A percentile compares a stretch with the other conserved stretches of the same genome.
Evolutionary conservation across 2,113 vertebrate species (phyloP).

Genomic region (Geococcyx californianus): DNA sequence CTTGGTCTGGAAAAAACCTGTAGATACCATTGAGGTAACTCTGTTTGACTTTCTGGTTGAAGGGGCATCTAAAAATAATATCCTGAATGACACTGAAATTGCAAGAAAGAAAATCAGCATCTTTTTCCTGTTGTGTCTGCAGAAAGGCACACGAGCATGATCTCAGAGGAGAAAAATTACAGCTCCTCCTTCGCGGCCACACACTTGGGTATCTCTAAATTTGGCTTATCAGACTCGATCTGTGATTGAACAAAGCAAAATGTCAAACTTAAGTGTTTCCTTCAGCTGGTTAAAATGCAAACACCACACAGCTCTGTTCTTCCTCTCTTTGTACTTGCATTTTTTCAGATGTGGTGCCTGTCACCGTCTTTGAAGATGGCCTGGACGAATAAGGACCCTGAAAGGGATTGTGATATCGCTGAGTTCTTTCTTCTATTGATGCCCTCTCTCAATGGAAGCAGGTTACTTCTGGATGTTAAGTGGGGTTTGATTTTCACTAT

Average conservation of each 20-base stretch:
- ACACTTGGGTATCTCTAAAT: constrained; percentile 12
- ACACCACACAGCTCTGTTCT: not conserved
- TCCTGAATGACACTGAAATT: constrained; percentile 19
- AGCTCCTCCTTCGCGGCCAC: constrained; percentile 58
- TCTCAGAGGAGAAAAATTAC: constrained; percentile 54
- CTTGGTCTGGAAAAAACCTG: not conserved
- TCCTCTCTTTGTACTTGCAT: not conserved
- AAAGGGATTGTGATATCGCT: not conserved
- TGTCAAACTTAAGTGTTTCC: constrained; percentile 10
- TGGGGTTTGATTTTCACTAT: not conserved
- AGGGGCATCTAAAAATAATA: constrained; percentile 37
- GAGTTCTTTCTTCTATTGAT: accelerated
- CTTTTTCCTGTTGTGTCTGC: constrained; percentile 47
- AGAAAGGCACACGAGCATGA: constrained; percentile 48
- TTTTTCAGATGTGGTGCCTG: not conserved
- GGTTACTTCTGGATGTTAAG: not conserved
- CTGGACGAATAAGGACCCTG: not conserved
- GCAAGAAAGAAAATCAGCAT: not conserved
- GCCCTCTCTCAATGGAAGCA: not conserved
- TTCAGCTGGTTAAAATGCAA: not conserved
- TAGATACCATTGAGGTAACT: not conserved
- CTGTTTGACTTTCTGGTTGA: not conserved
- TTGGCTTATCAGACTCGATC: not conserved
- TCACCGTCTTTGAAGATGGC: not conserved
- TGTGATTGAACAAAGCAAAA: not conserved